phyloP scores from a whole-genome alignment of 1,140 invertebrate species.

The Leguminivora glycinivorella region DNA sequence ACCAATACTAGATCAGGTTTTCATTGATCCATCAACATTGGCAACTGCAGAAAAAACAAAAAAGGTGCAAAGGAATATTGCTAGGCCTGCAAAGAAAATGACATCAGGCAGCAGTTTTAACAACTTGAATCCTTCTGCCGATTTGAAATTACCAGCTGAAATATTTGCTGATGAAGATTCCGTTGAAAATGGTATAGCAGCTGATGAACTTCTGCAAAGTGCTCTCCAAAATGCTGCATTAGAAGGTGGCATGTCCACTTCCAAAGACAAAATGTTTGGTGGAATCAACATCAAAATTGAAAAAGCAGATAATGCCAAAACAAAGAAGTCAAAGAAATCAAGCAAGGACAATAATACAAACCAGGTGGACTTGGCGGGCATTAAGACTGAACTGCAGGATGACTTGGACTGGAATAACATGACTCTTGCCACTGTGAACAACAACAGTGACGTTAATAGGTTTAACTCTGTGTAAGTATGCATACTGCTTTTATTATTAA shows the following conservation, averaged over 20 bases:
- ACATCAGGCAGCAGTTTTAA: slow-evolving; percentile 56
- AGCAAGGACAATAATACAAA: slow-evolving; percentile 51
- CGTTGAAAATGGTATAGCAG: slow-evolving; percentile 54
- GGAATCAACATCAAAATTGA: slow-evolving; percentile 72
- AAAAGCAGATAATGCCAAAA: slow-evolving; percentile 42
- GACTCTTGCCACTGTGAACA: slow-evolving; percentile 70
- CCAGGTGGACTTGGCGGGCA: slow-evolving; percentile 60
- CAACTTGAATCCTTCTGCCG: slow-evolving; percentile 57
- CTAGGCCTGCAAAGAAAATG: slow-evolving; percentile 44
- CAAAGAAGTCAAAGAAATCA: slow-evolving; percentile 59
- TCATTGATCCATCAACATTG: slow-evolving; percentile 43
- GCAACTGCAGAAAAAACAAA: slow-evolving; percentile 51
- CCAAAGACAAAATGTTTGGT: slow-evolving; percentile 71
- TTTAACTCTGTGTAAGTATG: slow-evolving; percentile 63
- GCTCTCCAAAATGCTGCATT: slow-evolving; percentile 49
- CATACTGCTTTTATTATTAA: slow-evolving; percentile 28
- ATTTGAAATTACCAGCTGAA: slow-evolving; percentile 70
- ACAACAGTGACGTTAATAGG: slow-evolving; percentile 61
- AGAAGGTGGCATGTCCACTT: slow-evolving; percentile 43
- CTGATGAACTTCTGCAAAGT: slow-evolving; percentile 45
- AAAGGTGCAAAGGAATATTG: slow-evolving; percentile 39
- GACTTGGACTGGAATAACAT: slow-evolving; percentile 74
- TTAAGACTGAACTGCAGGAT: slow-evolving; percentile 76
- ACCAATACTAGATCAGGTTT: slow-evolving; percentile 42
- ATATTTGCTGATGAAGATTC: slow-evolving; percentile 76